Conservation (phyloP, 2,888 invertebrate species). For the Blastobasis adustella region DNA sequence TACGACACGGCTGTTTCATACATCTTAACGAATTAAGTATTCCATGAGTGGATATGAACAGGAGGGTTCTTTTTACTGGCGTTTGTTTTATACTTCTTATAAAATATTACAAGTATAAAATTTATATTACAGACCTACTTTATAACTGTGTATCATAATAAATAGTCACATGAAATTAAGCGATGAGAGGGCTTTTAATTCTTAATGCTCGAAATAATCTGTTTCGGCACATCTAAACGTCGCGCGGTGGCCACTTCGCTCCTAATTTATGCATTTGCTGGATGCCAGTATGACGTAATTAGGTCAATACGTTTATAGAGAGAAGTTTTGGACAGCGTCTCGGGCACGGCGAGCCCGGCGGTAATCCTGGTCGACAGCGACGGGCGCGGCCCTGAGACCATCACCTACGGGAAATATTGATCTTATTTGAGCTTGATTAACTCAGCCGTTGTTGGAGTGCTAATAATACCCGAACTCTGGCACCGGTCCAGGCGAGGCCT, state of each 20-base stretch:
- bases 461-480: slow-evolving; percentile 70
- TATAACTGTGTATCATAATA: no score
- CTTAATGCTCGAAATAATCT: background rate
- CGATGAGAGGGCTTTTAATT: no score
- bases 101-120: no score
- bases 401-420: slow-evolving; percentile 69
- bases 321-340: slow-evolving; percentile 21
- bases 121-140: no score
- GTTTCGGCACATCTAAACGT: slow-evolving; percentile 1
- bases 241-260: slow-evolving; percentile 8
- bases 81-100: no score
- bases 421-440: slow-evolving; percentile 74
- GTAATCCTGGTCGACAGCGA: slow-evolving; percentile 42
- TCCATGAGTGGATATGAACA: no score
- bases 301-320: slow-evolving; percentile 26
- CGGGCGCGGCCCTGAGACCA: slow-evolving; percentile 45
- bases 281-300: slow-evolving; percentile 22
- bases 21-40: no score
- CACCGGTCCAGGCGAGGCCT: slow-evolving; percentile 66
- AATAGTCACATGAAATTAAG: no score
- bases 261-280: slow-evolving; percentile 21
- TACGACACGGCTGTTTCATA: slow-evolving; percentile 7
- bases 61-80: no score
- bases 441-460: slow-evolving; percentile 65
- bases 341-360: slow-evolving; percentile 19